These are phyloP conservation scores for Jaculus jaculus DNA, from an alignment of 2,113 vertebrate species.

Conservation along the genomic window DNA sequence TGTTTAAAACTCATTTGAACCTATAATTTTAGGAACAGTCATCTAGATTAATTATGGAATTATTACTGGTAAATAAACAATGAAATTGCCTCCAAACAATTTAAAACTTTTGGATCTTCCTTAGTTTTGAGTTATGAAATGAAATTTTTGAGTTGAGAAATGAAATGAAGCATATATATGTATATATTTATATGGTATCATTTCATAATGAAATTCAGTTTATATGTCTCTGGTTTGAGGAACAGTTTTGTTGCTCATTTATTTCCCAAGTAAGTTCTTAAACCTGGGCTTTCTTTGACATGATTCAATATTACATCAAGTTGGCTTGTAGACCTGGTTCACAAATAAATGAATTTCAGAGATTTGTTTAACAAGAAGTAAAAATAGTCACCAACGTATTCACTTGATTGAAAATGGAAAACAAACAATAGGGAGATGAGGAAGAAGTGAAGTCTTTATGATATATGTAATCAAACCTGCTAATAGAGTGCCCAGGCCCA, in stretches of 20 bases:
- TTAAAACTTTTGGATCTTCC: neutral
- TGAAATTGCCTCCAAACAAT: slow-evolving; percentile 7
- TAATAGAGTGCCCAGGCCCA: neutral
- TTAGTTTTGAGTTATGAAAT: neutral
- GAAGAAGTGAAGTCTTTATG: neutral
- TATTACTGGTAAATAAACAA: slow-evolving; percentile 6
- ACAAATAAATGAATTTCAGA: slow-evolving; percentile 52
- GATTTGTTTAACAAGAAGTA: slow-evolving; percentile 50
- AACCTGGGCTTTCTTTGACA: neutral
- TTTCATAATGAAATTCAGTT: slow-evolving; percentile 39
- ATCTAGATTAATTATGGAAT: slow-evolving; percentile 47
- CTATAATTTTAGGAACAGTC: neutral
- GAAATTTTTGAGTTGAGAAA: slow-evolving; percentile 11
- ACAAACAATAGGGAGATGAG: neutral
- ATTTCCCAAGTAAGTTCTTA: neutral
- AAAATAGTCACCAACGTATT: slow-evolving; percentile 60
- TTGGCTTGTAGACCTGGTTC: slow-evolving; percentile 43
- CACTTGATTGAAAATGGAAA: slow-evolving; percentile 30
- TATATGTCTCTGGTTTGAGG: neutral
- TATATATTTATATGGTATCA: too few relatives aligned
- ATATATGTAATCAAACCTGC: neutral
- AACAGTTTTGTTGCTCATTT: neutral
- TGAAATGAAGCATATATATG: slow-evolving; percentile 27
- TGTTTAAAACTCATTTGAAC: neutral
- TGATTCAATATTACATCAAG: neutral